Conservation (phyloP, 64 coral and sea anemone species). For the Actinia tenebrosa region DNA sequence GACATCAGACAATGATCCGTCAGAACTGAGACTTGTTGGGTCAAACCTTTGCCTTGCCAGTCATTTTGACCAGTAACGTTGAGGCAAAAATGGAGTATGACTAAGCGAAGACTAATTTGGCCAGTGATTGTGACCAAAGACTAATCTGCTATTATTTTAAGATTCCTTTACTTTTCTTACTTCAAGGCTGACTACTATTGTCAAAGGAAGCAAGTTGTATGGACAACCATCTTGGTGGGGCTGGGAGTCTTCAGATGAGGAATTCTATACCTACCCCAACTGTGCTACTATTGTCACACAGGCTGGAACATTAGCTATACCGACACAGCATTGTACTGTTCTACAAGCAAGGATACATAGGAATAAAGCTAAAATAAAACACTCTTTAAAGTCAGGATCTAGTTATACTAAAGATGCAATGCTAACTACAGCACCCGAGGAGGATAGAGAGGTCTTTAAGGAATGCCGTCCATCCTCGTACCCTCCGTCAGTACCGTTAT, state of each 20-base stretch:
- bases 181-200: constrained; percentile 22
- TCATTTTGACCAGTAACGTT: too few species aligned
- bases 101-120: too few species aligned
- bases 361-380: background rate
- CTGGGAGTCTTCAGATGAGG: constrained; percentile 80
- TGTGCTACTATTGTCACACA: constrained; percentile 44
- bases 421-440: background rate
- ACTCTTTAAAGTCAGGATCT: background rate
- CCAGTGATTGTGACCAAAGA: too few species aligned
- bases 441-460: background rate
- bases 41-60: too few species aligned
- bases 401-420: background rate
- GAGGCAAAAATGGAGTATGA: too few species aligned
- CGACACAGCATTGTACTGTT: background rate
- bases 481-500: background rate
- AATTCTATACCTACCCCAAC: constrained; percentile 80
- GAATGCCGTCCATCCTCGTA: background rate
- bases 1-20: too few species aligned
- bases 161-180: background rate
- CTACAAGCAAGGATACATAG: constrained; percentile 1
- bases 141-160: too few species aligned
- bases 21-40: too few species aligned
- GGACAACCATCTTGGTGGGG: constrained; percentile 93
- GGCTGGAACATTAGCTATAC: constrained; percentile 11
- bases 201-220: constrained; percentile 72